phyloP scores from a whole-genome alignment of 2,113 vertebrate species.

The Laticauda colubrina region DNA sequence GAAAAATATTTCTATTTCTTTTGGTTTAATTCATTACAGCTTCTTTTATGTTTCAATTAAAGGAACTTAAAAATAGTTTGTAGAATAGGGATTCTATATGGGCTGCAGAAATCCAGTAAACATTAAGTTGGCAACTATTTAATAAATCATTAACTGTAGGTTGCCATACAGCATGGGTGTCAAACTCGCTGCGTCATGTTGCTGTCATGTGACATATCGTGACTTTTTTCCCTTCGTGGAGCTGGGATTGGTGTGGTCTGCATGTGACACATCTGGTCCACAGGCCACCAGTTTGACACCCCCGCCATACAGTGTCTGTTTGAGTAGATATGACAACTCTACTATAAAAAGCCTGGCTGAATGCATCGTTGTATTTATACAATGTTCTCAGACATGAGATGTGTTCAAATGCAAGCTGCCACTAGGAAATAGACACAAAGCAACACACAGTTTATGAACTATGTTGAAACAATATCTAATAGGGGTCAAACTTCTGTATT shows the following conservation, averaged over 20 bases:
- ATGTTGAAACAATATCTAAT: background rate
- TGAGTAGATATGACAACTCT: background rate
- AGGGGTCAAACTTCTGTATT: background rate
- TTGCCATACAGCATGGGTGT: background rate
- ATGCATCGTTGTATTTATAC: background rate
- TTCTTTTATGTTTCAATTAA: background rate
- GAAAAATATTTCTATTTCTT: background rate
- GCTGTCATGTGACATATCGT: too few relatives aligned
- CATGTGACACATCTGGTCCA: too few relatives aligned
- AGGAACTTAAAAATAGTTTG: background rate
- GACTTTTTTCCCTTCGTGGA: too few relatives aligned
- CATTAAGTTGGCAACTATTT: background rate
- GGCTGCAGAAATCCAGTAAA: background rate
- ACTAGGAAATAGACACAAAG: background rate
- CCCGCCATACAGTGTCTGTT: too few relatives aligned
- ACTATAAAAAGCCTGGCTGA: background rate
- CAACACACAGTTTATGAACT: background rate
- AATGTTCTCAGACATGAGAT: background rate
- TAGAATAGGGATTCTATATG: background rate
- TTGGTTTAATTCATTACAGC: background rate
- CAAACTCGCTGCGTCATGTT: too few relatives aligned
- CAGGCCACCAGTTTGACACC: too few relatives aligned
- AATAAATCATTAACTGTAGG: background rate
- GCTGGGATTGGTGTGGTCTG: too few relatives aligned
- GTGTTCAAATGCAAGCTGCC: background rate